A percentile compares a stretch with the other conserved stretches of the same genome.
phyloP scores from a whole-genome alignment of 2,888 invertebrate genomes.

The Ischnus inquisitorius region DNA sequence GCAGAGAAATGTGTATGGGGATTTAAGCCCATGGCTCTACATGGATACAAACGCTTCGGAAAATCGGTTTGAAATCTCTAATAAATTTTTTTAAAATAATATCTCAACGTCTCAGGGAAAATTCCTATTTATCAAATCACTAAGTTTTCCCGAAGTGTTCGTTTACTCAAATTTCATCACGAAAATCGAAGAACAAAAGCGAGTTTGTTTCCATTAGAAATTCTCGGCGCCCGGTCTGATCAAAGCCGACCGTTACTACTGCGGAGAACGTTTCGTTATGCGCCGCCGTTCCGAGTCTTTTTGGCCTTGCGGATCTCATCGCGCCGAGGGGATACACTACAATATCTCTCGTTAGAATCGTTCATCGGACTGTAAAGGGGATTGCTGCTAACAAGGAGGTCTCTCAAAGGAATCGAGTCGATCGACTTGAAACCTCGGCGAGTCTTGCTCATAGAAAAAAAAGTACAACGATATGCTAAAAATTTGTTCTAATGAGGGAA shows the following conservation, averaged over 20 bases:
- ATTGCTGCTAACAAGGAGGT: background rate
- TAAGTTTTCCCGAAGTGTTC: no score
- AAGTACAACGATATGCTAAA: background rate
- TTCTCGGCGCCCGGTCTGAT: background rate
- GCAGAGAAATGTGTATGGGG: conserved; percentile 2
- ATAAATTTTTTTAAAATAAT: background rate
- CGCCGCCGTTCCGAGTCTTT: background rate
- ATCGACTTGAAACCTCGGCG: background rate
- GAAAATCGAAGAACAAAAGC: background rate
- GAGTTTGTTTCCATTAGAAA: background rate
- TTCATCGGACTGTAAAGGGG: background rate
- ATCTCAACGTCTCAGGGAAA: no score
- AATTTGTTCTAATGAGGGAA: background rate
- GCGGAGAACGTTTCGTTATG: background rate
- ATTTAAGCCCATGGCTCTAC: background rate
- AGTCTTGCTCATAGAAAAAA: background rate
- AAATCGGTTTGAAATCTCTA: background rate
- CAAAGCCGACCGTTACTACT: conserved; percentile 26
- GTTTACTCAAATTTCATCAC: no score
- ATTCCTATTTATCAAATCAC: no score
- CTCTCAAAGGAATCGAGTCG: background rate
- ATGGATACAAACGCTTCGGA: background rate
- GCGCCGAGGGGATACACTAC: background rate
- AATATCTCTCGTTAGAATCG: background rate
- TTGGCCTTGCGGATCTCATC: background rate